phyloP scores from a whole-genome alignment of 2,797 vertebrate species.

The Sebastes diploproa region DNA sequence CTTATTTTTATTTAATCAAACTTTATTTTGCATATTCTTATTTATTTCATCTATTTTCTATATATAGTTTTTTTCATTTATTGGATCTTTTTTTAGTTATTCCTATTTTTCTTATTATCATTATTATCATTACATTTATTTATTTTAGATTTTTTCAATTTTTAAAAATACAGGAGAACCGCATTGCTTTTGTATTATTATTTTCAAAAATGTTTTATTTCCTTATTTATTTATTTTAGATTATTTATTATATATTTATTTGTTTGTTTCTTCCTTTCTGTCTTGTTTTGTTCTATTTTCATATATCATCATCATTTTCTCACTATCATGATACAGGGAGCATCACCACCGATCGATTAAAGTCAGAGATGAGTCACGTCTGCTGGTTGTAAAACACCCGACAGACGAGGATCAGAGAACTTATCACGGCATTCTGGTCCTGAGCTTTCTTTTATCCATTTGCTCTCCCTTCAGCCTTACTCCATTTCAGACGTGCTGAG shows the following conservation, averaged over 20 bases:
- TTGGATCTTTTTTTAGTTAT: no score
- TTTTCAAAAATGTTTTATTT: not conserved
- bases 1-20: not conserved
- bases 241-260: not conserved
- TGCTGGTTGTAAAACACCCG: not conserved
- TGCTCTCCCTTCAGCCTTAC: not conserved
- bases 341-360: not conserved
- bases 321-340: not conserved
- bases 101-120: not conserved
- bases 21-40: not conserved
- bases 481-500: conserved; percentile 26
- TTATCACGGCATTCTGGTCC: not conserved
- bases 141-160: not conserved
- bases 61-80: not conserved
- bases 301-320: not conserved
- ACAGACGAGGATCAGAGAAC: not conserved
- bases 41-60: not conserved
- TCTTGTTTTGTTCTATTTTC: not conserved
- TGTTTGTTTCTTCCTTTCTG: not conserved
- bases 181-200: not conserved
- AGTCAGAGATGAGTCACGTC: not conserved
- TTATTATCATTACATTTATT: not conserved
- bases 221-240: not conserved
- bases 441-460: conserved; percentile 1
- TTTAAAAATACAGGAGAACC: not conserved